A percentile compares a stretch with the other conserved stretches of the same genome.
These are phyloP conservation scores for Ooceraea biroi DNA, from an alignment of 1,140 invertebrate genomes.

Conservation along the genomic window DNA sequence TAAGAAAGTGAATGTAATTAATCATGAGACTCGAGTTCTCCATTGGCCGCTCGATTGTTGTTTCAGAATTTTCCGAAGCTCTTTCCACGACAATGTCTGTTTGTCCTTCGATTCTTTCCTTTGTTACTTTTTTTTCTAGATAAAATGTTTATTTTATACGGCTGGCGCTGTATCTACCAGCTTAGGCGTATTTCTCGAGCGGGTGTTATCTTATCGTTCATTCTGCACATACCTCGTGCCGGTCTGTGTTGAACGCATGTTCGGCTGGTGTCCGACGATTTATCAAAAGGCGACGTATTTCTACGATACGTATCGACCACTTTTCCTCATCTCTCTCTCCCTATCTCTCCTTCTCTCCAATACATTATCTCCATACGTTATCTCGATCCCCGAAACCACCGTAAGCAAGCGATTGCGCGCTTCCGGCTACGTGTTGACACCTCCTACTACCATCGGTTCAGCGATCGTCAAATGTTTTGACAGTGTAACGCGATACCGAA, in stretches of 20 bases:
- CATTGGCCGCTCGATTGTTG: neutral
- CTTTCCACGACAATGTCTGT: neutral
- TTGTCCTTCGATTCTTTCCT: neutral
- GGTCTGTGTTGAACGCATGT: neutral
- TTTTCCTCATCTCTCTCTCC: neutral
- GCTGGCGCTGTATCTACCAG: neutral
- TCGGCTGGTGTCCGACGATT: neutral
- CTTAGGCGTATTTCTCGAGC: neutral
- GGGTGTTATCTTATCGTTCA: conserved; percentile 25
- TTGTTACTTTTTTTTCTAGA: neutral
- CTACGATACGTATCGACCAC: conserved; percentile 3
- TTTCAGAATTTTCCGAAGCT: neutral
- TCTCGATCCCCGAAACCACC: neutral
- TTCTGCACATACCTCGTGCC: neutral
- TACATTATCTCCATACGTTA: conserved; percentile 26
- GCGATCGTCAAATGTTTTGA: neutral
- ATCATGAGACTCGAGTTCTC: too few species aligned
- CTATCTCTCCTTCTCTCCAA: neutral
- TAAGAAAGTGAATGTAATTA: too few species aligned
- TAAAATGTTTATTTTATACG: conserved; percentile 8
- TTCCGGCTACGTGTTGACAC: neutral
- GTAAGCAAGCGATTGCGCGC: neutral
- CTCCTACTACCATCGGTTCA: neutral
- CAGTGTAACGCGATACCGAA: neutral
- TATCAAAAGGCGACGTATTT: neutral